These are phyloP conservation scores for Sebastes minor DNA, from an alignment of 2,797 vertebrate genomes.

Conservation along the genomic window DNA sequence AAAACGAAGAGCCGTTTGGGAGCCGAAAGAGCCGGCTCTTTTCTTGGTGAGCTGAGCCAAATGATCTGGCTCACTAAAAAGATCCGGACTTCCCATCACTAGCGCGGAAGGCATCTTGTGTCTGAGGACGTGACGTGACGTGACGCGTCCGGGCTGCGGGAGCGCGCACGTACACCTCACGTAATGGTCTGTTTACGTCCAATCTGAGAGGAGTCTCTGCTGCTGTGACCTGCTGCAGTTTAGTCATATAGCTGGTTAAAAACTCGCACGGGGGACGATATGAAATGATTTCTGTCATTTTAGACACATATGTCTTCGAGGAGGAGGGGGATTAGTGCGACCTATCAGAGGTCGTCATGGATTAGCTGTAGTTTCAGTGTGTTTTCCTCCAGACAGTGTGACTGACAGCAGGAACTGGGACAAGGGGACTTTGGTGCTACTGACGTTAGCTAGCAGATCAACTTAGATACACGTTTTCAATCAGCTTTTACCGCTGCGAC, in stretches of 20 bases:
- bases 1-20: too few species aligned
- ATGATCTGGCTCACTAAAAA: too few species aligned
- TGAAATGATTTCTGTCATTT: slow-evolving; percentile 14
- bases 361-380: slow-evolving; percentile 44
- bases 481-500: slow-evolving; percentile 59
- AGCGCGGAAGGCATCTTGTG: slow-evolving; percentile 61
- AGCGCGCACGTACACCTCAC: slow-evolving; percentile 47
- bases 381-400: slow-evolving; percentile 41
- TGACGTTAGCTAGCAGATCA: slow-evolving; percentile 65
- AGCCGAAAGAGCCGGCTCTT: too few species aligned
- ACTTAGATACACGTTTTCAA: slow-evolving; percentile 65
- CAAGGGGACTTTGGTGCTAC: slow-evolving; percentile 62
- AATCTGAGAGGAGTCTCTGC: slow-evolving; percentile 32
- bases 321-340: slow-evolving; percentile 14
- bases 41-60: too few species aligned
- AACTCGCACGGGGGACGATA: slow-evolving; percentile 13
- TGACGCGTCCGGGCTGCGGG: not conserved
- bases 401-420: slow-evolving; percentile 60
- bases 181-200: slow-evolving; percentile 67
- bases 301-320: not conserved
- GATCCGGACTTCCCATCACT: too few species aligned
- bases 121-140: slow-evolving; percentile 18
- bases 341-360: slow-evolving; percentile 51
- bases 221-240: slow-evolving; percentile 56
- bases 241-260: slow-evolving; percentile 29